Conservation (phyloP, 2,113 vertebrate species). For the Prionailurus viverrinus region DNA sequence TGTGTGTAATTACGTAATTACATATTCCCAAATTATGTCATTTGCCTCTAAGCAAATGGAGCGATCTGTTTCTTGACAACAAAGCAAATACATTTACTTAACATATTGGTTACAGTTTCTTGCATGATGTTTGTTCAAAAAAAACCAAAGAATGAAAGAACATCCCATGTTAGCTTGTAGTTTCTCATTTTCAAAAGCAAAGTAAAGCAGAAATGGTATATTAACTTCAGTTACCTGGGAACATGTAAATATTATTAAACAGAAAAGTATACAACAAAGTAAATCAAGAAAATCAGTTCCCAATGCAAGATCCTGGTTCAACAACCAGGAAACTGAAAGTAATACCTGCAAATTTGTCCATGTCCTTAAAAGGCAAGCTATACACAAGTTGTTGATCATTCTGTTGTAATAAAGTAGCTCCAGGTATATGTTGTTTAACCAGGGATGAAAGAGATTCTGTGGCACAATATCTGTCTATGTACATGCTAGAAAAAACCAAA, state of each 20-base stretch:
- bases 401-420: constrained; percentile 91
- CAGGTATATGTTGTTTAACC: constrained; percentile 92
- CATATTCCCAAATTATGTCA: neutral
- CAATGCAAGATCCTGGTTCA: neutral
- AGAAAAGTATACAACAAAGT: constrained; percentile 1
- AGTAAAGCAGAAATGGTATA: neutral
- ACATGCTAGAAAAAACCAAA: constrained; percentile 90
- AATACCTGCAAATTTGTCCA: constrained; percentile 95
- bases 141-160: neutral
- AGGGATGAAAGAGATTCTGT: constrained; percentile 88
- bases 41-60: neutral
- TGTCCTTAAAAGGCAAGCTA: constrained; percentile 94
- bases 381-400: constrained; percentile 94
- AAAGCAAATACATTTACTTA: constrained; percentile 18
- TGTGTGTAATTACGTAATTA: neutral
- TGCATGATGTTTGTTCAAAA: neutral
- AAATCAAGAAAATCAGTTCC: neutral
- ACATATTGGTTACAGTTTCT: neutral
- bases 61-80: constrained; percentile 8
- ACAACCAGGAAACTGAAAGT: neutral
- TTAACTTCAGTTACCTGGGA: neutral
- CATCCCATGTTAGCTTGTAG: neutral
- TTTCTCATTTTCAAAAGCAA: constrained; percentile 46
- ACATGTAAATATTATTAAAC: neutral
- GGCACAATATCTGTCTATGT: constrained; percentile 91